Evolutionary conservation across 2,113 vertebrate genomes (phyloP).

Genomic region (Hirundichthys speculiger): DNA sequence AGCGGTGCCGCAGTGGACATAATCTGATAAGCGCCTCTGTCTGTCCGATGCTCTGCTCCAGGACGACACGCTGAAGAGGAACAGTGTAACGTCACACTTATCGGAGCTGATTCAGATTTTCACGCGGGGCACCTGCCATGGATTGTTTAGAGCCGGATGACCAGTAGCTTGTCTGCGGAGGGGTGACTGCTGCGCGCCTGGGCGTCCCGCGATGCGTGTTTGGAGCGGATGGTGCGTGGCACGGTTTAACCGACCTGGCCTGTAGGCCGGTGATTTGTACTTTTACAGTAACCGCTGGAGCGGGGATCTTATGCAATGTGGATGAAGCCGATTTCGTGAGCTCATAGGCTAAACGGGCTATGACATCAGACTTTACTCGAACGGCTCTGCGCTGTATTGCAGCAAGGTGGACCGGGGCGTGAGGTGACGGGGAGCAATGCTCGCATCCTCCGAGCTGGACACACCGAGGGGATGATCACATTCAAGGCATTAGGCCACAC

Average conservation of each 20-base stretch:
- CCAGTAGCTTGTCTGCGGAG: slow-evolving; percentile 18
- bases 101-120: slow-evolving; percentile 39
- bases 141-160: background rate
- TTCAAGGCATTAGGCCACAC: slow-evolving; percentile 40
- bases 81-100: slow-evolving; percentile 42
- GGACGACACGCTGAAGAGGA: slow-evolving; percentile 6
- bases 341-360: slow-evolving; percentile 35
- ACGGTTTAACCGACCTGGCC: slow-evolving; percentile 24
- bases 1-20: slow-evolving; percentile 74
- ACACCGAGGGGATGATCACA: slow-evolving; percentile 35
- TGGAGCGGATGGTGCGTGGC: slow-evolving; percentile 46
- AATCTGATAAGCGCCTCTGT: slow-evolving; percentile 62
- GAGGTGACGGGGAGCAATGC: slow-evolving; percentile 34
- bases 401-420: slow-evolving; percentile 51
- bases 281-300: slow-evolving; percentile 2
- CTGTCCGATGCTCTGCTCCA: slow-evolving; percentile 25
- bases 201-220: slow-evolving; percentile 50
- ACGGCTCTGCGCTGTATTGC: slow-evolving; percentile 46
- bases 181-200: slow-evolving; percentile 60
- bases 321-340: slow-evolving; percentile 29
- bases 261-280: slow-evolving; percentile 22
- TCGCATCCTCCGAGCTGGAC: slow-evolving; percentile 34
- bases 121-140: slow-evolving; percentile 30
- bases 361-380: slow-evolving; percentile 50
- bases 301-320: slow-evolving; percentile 30